A percentile compares a stretch with the other conserved stretches of the same genome.
Conservation (phyloP, 2,113 vertebrate species). For the Taxidea taxus region DNA sequence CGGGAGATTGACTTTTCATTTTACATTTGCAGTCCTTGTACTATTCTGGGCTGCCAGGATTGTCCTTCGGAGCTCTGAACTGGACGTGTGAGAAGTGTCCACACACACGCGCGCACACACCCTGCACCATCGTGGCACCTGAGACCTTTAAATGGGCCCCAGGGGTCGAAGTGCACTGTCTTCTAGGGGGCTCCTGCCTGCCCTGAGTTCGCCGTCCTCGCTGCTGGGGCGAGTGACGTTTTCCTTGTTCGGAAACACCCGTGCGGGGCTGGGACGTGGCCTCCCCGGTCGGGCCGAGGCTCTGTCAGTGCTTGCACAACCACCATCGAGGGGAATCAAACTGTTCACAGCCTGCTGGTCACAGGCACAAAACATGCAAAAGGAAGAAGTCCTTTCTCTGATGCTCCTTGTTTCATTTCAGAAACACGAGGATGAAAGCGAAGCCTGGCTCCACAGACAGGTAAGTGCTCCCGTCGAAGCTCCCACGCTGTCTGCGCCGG, state of each 20-base stretch:
- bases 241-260: not conserved
- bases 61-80: not conserved
- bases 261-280: not conserved
- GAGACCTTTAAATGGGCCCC: not conserved
- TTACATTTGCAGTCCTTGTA: not conserved
- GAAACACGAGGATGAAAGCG: constrained; percentile 98
- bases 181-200: accelerated
- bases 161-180: accelerated
- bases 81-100: not conserved
- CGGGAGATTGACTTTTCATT: no score
- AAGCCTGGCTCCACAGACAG: constrained; percentile 96
- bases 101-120: accelerated
- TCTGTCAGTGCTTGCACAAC: not conserved
- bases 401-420: constrained; percentile 77
- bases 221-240: not conserved
- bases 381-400: not conserved
- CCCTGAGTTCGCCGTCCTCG: not conserved
- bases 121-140: not conserved
- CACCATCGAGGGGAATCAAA: not conserved
- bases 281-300: not conserved
- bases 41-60: not conserved
- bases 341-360: not conserved
- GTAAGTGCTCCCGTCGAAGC: constrained; percentile 72
- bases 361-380: not conserved
- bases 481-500: accelerated